Percentiles rank a stretch among this genome's conserved stretches.
phyloP scores from a whole-genome alignment of 2,797 vertebrate genomes.

The Gobionotothen gibberifrons region DNA sequence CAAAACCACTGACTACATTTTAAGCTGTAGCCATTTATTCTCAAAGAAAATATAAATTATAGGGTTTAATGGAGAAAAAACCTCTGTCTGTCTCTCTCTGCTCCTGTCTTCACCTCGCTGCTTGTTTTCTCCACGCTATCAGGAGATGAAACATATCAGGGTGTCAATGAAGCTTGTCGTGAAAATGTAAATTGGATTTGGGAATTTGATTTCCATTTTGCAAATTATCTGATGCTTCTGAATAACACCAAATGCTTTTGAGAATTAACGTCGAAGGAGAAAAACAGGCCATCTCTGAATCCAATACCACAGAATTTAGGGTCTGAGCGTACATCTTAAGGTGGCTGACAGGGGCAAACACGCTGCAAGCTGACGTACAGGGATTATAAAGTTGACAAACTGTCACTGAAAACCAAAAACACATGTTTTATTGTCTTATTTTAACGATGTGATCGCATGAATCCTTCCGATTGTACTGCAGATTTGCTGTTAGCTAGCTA shows the following conservation, averaged over 20 bases:
- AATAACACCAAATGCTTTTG: conserved; percentile 56
- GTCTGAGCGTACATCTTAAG: not conserved
- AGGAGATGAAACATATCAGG: conserved; percentile 73
- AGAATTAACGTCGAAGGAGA: conserved; percentile 45
- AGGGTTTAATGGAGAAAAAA: conserved; percentile 36
- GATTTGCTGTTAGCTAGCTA: no score
- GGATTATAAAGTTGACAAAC: no score
- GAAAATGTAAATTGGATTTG: conserved; percentile 76
- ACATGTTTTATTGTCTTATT: no score
- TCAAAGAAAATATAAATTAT: conserved; percentile 54
- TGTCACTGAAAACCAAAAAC: no score
- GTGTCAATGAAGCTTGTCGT: conserved; percentile 78
- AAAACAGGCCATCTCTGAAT: conserved; percentile 28
- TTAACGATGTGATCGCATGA: no score
- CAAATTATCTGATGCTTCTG: conserved; percentile 74
- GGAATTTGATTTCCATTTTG: conserved; percentile 74
- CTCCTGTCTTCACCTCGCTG: conserved; percentile 18
- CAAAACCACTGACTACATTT: conserved; percentile 56
- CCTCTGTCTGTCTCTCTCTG: conserved; percentile 10
- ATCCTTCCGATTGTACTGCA: no score
- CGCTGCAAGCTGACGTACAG: no score
- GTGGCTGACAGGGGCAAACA: no score
- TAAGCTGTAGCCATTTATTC: conserved; percentile 49
- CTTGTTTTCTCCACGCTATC: conserved; percentile 33
- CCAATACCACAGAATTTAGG: not conserved